Base-by-base conservation (phyloP, 2,797 vertebrate genomes). In the Sciurus vulgaris region DNA sequence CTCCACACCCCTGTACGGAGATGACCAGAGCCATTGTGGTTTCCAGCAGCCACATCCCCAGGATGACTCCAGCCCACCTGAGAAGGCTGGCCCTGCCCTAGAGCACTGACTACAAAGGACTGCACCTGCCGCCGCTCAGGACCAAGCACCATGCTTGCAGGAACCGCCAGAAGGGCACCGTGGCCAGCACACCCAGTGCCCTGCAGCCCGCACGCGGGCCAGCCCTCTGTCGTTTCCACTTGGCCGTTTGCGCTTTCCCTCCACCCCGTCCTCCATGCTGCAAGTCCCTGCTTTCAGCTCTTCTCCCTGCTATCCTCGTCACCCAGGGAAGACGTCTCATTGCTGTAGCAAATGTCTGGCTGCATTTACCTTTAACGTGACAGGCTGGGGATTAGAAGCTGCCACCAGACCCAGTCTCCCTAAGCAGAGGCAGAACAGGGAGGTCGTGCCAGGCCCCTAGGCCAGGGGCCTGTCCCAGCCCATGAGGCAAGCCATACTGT, bases 261-360 rank as follows among this genome's bases (percentile, higher is more conserved):
- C 63, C 61, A 28, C 44, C 13, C 24, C 26, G 56, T 10, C 20
- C 56, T 11, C 56, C 22, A 10, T 10, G 49, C 65, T 69, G 33
- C 38, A 49, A 41, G 10, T 14, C 69, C 33, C 70, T 67, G 28
- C 22, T 1, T 67, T 67, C 15, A 41, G 54, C n/a, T 38, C 41
- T 35, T 20, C 30, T n/a, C 49, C 33, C 24, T 11, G 0, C 15
- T 24, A 5, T 4, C n/a, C 4, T 24, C 0, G 28, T 38, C 24
- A 24, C 13, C 13, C 3, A 8, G 9, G 3, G 26, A 28, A 38
- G 30, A 63, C 4, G 28, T 44, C 44, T 47, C 33, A 20, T 18
- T 1, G 35, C 18, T 28, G 41, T 28, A 20, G 35, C 35, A 2
- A 56, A 2, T 5, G 15, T 49, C 49, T 7, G 6, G 15, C 35